Base-by-base conservation (phyloP, 2,888 invertebrate species). In the Plagiodera versicolora region DNA sequence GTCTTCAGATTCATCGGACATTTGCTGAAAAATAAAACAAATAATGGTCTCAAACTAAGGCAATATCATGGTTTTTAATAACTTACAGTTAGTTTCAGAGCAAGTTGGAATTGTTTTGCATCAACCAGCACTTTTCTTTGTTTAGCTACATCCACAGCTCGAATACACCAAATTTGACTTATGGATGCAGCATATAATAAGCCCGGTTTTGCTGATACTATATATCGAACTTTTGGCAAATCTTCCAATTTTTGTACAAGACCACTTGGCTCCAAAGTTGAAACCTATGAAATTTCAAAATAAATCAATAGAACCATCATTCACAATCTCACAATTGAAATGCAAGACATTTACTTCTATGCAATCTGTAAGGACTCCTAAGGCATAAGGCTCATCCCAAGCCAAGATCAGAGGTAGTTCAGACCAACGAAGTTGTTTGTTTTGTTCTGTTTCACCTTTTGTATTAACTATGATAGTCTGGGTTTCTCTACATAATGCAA, bases 81-180 rank as follows among this genome's bases (percentile, higher is more conserved):
- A 83, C 87, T 83, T 81, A 95, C 96, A 57, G 94, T 94, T 66
- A 98, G 81, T 77, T 92, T 91, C 18, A 97, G 85, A 1, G 98
- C 98, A 58, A 98, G 83, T 78, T 97, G 93, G 81, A 96, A 99
- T 76, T 96, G 93, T 77, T 95, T 95, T 70, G 92, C 91, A 68
- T 91, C 89, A 10, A 98, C 81, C 51, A 99, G 83, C 69, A 89
- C 88, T 72, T 90, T 86, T 30, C 95, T 88, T 81, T 99, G 98
- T 59, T 88, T 88, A 1, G 89, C 86, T 65, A 94, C 85, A 67
- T 95, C 92, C 5, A 91, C 87, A 0, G 91, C 85, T 67, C 87
- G 89, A 56, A 99, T 84, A 70, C 91, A 90, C 94, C 95, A 97
- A 46, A 98, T 88, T 76, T 94, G 92, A 48, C 92, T 91, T 46